Evolutionary conservation across 2,113 vertebrate species (phyloP).

Genomic region (Fulica atra): DNA sequence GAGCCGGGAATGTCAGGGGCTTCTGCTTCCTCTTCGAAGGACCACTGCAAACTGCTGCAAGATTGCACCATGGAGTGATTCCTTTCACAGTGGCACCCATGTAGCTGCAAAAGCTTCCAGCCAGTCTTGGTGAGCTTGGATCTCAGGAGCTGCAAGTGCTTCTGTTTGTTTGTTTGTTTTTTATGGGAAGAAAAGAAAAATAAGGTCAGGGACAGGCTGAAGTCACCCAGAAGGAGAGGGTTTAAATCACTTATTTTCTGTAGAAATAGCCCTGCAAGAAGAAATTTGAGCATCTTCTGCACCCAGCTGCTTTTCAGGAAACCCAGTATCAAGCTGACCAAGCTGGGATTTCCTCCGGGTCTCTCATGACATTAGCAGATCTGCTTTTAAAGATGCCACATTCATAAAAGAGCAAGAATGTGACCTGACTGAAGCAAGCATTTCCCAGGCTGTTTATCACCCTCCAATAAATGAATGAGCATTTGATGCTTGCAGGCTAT

Average conservation of each 20-base stretch:
- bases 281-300: not conserved
- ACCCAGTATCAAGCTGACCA: not conserved
- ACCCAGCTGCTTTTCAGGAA: slow-evolving; percentile 18
- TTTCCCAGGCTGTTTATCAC: slow-evolving; percentile 50
- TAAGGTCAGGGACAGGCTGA: not conserved
- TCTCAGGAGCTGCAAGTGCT: not conserved
- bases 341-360: not conserved
- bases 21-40: not conserved
- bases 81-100: fast-evolving
- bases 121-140: not conserved
- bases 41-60: not conserved
- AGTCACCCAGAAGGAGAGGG: not conserved
- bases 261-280: not conserved
- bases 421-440: slow-evolving; percentile 24
- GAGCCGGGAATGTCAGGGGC: fast-evolving
- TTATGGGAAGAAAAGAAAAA: not conserved
- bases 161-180: fast-evolving
- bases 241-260: not conserved
- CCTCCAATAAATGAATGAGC: not conserved
- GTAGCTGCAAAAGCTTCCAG: not conserved
- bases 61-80: fast-evolving
- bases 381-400: slow-evolving; percentile 9
- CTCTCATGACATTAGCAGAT: not conserved
- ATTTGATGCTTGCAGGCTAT: not conserved
- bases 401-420: slow-evolving; percentile 17